phyloP scores from a whole-genome alignment of 2,888 invertebrate genomes.

The Cyrtodaria siliqua region DNA sequence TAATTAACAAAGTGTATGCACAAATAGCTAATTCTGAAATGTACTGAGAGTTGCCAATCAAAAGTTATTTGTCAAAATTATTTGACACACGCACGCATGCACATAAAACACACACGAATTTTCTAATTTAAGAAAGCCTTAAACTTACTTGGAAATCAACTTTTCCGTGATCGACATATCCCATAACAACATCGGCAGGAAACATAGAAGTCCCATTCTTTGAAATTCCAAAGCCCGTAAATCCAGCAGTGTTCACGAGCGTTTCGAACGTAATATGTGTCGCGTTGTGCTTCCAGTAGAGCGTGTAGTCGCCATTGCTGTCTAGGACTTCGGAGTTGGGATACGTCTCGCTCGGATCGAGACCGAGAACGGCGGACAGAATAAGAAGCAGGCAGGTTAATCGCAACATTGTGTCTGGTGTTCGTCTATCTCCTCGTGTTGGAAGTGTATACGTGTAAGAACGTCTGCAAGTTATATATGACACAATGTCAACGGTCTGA shows the following conservation, averaged over 20 bases:
- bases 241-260: background rate
- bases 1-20: too few species aligned
- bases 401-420: too few species aligned
- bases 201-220: background rate
- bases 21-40: too few species aligned
- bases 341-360: background rate
- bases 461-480: too few species aligned
- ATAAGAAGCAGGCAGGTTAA: background rate
- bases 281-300: constrained; percentile 2
- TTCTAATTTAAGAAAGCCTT: too few species aligned
- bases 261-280: background rate
- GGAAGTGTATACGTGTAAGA: too few species aligned
- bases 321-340: background rate
- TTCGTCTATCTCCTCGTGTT: too few species aligned
- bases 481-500: too few species aligned
- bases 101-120: too few species aligned
- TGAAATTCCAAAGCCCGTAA: background rate
- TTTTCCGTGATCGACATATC: background rate
- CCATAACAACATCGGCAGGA: background rate
- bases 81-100: too few species aligned
- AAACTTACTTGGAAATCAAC: background rate
- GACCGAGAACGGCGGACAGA: background rate
- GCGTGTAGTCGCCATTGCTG: background rate
- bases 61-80: too few species aligned
- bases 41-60: too few species aligned